phyloP scores from a whole-genome alignment of 2,113 vertebrate species.

The Sylvietta virens region DNA sequence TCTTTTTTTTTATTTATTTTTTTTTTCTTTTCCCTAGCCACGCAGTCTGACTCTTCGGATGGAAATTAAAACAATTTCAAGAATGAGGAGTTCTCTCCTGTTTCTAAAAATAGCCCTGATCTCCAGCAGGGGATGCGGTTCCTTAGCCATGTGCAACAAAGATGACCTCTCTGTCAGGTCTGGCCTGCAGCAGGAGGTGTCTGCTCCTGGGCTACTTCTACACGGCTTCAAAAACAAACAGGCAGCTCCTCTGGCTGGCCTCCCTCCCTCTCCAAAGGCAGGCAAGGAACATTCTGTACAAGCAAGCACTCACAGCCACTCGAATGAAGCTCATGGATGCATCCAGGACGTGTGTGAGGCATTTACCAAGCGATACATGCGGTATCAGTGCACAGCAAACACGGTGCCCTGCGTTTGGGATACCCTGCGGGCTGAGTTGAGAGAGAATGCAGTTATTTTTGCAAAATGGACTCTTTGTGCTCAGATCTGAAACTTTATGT shows the following conservation, averaged over 20 bases:
- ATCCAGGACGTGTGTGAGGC: background rate
- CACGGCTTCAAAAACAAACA: slow-evolving; percentile 68
- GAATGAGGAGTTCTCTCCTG: slow-evolving; percentile 64
- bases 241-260: slow-evolving; percentile 47
- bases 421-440: background rate
- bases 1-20: background rate
- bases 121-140: slow-evolving; percentile 52
- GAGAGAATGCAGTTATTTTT: slow-evolving; percentile 38
- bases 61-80: slow-evolving; percentile 72
- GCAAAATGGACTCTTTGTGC: slow-evolving; percentile 46
- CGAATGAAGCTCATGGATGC: slow-evolving; percentile 6
- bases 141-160: slow-evolving; percentile 63
- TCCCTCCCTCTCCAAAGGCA: slow-evolving; percentile 44
- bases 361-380: too few relatives aligned
- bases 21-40: background rate
- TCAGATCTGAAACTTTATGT: background rate
- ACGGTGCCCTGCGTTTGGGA: background rate
- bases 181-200: slow-evolving; percentile 61
- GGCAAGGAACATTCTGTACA: slow-evolving; percentile 64
- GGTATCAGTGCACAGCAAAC: background rate
- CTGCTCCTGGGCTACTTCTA: slow-evolving; percentile 63
- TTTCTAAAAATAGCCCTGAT: slow-evolving; percentile 67
- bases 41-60: slow-evolving; percentile 53
- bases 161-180: slow-evolving; percentile 72
- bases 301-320: slow-evolving; percentile 31